Evolutionary conservation across 2,888 invertebrate species (phyloP).

Genomic region (Melanophora roralis): DNA sequence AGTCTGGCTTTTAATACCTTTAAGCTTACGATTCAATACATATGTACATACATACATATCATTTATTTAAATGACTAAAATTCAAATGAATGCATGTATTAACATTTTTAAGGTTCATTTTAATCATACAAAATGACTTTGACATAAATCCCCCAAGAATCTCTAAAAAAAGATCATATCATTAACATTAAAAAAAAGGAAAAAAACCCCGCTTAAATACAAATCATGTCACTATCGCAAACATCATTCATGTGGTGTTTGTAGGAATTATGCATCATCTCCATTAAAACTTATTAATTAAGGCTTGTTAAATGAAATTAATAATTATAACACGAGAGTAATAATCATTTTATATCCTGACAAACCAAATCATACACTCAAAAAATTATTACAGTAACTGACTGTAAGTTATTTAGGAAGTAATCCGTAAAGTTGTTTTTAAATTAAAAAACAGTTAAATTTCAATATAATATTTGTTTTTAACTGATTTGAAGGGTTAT

Average conservation of each 20-base stretch:
- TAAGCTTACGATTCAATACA: too few species aligned
- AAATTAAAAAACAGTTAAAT: too few species aligned
- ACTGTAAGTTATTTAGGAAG: too few species aligned
- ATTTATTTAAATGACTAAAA: too few species aligned
- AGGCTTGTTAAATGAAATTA: conserved; percentile 61
- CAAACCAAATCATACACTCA: conserved; percentile 36
- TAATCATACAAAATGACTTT: background rate
- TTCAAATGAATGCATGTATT: too few species aligned
- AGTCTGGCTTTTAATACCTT: too few species aligned
- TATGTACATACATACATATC: too few species aligned
- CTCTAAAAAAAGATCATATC: background rate
- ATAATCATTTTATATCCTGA: conserved; percentile 38
- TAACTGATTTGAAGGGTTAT: too few species aligned
- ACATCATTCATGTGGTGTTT: background rate
- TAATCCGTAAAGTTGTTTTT: too few species aligned
- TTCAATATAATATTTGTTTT: too few species aligned
- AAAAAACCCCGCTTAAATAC: background rate
- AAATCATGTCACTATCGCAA: conserved; percentile 40
- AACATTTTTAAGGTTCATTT: too few species aligned
- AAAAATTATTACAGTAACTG: too few species aligned
- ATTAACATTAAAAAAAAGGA: background rate
- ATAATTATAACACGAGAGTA: conserved; percentile 34
- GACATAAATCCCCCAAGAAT: conserved; percentile 27
- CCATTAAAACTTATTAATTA: conserved; percentile 74
- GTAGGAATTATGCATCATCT: conserved; percentile 74